Evolutionary conservation across 1,140 invertebrate species (phyloP), one percentile per base, ranked within the genome.

Genomic region (Mesaphorura yosii): DNA sequence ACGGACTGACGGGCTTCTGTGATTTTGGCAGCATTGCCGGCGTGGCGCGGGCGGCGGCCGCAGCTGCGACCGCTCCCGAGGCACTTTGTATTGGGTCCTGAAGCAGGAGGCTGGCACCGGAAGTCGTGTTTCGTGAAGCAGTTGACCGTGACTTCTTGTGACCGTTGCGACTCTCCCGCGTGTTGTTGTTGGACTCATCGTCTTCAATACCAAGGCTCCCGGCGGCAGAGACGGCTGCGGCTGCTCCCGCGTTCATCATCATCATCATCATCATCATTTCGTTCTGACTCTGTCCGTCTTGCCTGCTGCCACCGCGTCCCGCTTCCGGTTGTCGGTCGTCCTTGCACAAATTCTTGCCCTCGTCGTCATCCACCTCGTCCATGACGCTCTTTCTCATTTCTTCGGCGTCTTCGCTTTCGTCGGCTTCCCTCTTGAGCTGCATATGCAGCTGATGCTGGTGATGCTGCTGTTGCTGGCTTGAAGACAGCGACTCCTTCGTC

Each of bases 1-100:
- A 75, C 17, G 72, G 73, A 47, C 77, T 60, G 1, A 52, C 49
- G 25, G 58, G 29, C n/a, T 59, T 59, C 14, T 48, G 22, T 6
- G 19, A n/a, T 7, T 19, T 34, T 7, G 25, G 37, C 10, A 4
- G 17, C 20, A 15, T 31, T 19, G n/a, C 20, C 10, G 4, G 22
- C 10, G 44, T 17, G 14, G 27, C 52, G 3, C 26, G 20, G 3
- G 45, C 34, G 22, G 34, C 23, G 6, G 42, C 4, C 12, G 44
- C 20, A 15, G 26, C 42, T 5, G 27, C 26, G 7, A 34, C 15
- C 22, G 6, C n/a, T 39, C 29, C 17, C n/a, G 47, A 10, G 10
- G 19, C 27, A 27, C 20, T 22, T 34, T 27, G 14, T 38, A 26
- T 39, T n/a, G n/a, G n/a, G n/a, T n/a, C n/a, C n/a, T n/a, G n/a